Evolutionary conservation across 2,888 invertebrate genomes (phyloP).

Genomic region (Plemyria rubiginata): DNA sequence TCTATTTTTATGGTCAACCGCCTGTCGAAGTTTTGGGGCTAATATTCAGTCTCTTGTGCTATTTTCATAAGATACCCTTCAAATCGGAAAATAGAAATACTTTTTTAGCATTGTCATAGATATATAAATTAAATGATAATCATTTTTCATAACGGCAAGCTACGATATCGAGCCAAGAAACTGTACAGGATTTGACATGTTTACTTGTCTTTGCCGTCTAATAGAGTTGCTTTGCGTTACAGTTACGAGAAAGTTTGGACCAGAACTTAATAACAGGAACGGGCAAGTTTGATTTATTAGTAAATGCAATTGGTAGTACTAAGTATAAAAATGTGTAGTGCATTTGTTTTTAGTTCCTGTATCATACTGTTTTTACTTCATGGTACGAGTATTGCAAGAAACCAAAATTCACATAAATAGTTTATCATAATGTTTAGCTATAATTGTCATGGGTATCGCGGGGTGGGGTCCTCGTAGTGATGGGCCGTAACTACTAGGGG

Average conservation of each 20-base stretch:
- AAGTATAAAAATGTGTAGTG: slow-evolving; percentile 17
- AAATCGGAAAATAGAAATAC: background rate
- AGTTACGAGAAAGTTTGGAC: slow-evolving; percentile 31
- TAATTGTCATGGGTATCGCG: too few species aligned
- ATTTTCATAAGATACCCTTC: too few species aligned
- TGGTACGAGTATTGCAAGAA: background rate
- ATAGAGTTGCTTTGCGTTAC: slow-evolving; percentile 34
- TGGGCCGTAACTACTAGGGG: too few species aligned
- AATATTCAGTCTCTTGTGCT: too few species aligned
- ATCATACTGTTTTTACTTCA: background rate
- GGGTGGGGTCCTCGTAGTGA: too few species aligned
- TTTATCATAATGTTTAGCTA: too few species aligned
- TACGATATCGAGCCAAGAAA: slow-evolving; percentile 13
- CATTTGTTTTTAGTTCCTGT: background rate
- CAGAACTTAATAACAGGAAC: slow-evolving; percentile 32
- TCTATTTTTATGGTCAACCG: too few species aligned
- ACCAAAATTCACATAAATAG: too few species aligned
- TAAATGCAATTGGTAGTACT: slow-evolving; percentile 35
- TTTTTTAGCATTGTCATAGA: too few species aligned
- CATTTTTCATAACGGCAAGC: background rate
- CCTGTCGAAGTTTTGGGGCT: too few species aligned
- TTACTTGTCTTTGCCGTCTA: slow-evolving; percentile 35
- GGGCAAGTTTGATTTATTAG: slow-evolving; percentile 39
- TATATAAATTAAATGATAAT: too few species aligned
- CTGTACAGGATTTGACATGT: slow-evolving; percentile 35